Percentiles rank a stretch among this genome's conserved stretches.
These are phyloP conservation scores for Vidua chalybeata DNA, from an alignment of 2,113 vertebrate genomes.

Conservation along the genomic window DNA sequence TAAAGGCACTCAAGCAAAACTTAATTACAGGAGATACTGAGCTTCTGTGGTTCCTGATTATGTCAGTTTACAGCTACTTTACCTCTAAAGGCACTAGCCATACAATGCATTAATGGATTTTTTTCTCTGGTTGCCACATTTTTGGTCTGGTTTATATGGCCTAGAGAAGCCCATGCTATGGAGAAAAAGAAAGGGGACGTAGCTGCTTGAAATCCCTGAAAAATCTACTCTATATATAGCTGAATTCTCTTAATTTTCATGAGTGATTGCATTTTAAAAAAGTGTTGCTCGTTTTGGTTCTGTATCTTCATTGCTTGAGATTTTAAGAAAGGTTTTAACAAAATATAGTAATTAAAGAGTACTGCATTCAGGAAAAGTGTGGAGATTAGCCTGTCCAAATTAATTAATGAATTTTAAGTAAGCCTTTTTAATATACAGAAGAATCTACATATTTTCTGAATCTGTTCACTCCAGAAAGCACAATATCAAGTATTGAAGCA, in stretches of 20 bases:
- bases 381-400: not conserved
- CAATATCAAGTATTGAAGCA: not conserved
- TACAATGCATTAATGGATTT: not conserved
- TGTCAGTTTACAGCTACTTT: not conserved
- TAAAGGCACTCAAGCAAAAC: not conserved
- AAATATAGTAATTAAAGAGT: not conserved
- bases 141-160: not conserved
- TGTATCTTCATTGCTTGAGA: not conserved
- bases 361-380: not conserved
- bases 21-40: not conserved
- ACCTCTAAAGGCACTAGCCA: not conserved
- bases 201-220: not conserved
- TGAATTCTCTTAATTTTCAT: not conserved
- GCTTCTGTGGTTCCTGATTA: not conserved
- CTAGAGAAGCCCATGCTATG: not conserved
- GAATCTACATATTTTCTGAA: not conserved
- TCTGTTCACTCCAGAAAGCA: not conserved
- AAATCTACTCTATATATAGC: not conserved
- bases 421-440: not conserved
- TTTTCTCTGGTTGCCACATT: not conserved
- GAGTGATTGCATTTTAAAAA: not conserved
- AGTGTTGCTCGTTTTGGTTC: not conserved
- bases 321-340: not conserved
- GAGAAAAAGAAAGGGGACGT: not conserved
- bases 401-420: constrained; percentile 3